Percentiles rank a stretch among this genome's conserved stretches.
Evolutionary conservation across 2,888 invertebrate species (phyloP).

Genomic region (Lathronympha strigana): DNA sequence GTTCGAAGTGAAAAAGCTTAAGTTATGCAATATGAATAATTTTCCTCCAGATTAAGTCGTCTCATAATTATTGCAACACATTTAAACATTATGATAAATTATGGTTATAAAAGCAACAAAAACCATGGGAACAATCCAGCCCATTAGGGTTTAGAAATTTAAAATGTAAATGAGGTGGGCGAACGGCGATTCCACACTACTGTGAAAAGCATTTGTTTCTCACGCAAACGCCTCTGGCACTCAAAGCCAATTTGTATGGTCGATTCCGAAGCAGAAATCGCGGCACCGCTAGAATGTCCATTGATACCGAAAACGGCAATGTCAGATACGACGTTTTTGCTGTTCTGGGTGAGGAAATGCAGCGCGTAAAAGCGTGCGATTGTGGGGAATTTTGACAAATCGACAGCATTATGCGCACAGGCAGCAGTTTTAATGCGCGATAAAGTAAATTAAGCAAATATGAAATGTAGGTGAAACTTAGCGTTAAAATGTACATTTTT

Average conservation of each 20-base stretch:
- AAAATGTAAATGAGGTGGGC: constrained; percentile 55
- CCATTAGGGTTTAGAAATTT: constrained; percentile 57
- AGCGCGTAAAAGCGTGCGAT: constrained; percentile 35
- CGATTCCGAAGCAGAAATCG: constrained; percentile 39
- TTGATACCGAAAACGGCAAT: not conserved
- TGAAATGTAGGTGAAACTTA: not conserved
- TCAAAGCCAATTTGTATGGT: constrained; percentile 53
- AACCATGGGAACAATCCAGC: constrained; percentile 43
- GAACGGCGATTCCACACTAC: constrained; percentile 61
- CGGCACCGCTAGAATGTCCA: not conserved
- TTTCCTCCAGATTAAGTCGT: constrained; percentile 16
- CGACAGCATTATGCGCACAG: constrained; percentile 24
- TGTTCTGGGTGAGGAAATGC: constrained; percentile 6
- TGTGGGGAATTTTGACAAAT: constrained; percentile 38
- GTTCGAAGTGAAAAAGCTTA: not conserved
- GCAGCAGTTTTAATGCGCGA: constrained; percentile 24
- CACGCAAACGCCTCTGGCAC: constrained; percentile 55
- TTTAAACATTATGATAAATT: constrained; percentile 35
- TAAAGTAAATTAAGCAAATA: constrained; percentile 19
- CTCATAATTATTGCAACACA: constrained; percentile 31
- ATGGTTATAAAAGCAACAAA: constrained; percentile 40
- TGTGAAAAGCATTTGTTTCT: constrained; percentile 58
- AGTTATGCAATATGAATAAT: constrained; percentile 3
- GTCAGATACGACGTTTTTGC: constrained; percentile 12
- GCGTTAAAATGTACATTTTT: not conserved